Percentiles rank a stretch among this genome's conserved stretches.
Evolutionary conservation across 2,797 vertebrate species (phyloP).

Genomic region (Anguilla megastoma): DNA sequence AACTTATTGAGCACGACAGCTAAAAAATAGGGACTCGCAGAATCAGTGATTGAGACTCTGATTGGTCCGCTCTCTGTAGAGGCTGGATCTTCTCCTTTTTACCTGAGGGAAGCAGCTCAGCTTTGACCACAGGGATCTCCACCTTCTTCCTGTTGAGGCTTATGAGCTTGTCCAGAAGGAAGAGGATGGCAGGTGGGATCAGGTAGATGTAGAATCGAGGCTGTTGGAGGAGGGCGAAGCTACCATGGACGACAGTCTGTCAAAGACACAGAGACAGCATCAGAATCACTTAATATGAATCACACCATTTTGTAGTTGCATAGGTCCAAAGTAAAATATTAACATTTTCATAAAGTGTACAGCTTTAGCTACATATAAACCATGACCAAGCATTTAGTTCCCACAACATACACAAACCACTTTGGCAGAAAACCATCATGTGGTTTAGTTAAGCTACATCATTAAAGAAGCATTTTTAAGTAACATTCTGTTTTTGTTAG

Average conservation of each 20-base stretch:
- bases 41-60: background rate
- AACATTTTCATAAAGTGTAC: background rate
- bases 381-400: too few species aligned
- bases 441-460: too few species aligned
- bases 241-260: constrained; percentile 91
- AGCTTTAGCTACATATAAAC: background rate
- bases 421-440: too few species aligned
- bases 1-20: background rate
- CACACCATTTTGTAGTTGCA: background rate
- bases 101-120: constrained; percentile 93
- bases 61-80: background rate
- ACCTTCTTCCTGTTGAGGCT: constrained; percentile 94
- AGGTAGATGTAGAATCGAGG: constrained; percentile 90
- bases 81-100: constrained; percentile 16
- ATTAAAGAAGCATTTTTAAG: too few species aligned
- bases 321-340: background rate
- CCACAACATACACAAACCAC: too few species aligned
- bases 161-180: constrained; percentile 86
- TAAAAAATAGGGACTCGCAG: background rate
- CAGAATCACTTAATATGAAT: background rate
- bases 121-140: constrained; percentile 87
- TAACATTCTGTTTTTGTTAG: too few species aligned
- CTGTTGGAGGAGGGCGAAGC: constrained; percentile 85
- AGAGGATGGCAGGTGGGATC: constrained; percentile 87
- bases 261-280: background rate